Percentiles rank a stretch among this genome's conserved stretches.
phyloP scores from a whole-genome alignment of 2,797 vertebrate genomes.

The Podargus strigoides region DNA sequence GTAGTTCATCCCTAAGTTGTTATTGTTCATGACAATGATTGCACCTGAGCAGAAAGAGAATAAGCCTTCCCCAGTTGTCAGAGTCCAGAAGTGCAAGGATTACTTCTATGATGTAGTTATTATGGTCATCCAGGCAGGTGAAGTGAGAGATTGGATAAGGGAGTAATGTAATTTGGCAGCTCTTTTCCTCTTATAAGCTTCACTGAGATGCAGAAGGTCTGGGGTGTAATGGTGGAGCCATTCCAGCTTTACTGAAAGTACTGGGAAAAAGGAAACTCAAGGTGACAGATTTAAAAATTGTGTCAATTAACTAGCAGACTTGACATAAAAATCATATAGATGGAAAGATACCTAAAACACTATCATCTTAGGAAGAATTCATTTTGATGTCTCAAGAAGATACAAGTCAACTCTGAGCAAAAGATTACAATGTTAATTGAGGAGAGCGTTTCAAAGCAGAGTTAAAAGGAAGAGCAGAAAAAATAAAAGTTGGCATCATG shows the following conservation, averaged over 20 bases:
- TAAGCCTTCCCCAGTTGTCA: neutral
- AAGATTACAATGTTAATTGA: constrained; percentile 46
- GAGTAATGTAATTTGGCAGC: neutral
- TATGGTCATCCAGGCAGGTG: constrained; percentile 1
- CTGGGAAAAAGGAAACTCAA: neutral
- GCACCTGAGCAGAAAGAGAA: constrained; percentile 25
- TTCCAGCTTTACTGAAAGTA: constrained; percentile 10
- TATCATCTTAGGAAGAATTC: neutral
- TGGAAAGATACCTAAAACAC: constrained; percentile 19
- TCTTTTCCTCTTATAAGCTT: constrained; percentile 22
- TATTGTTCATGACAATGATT: constrained; percentile 31
- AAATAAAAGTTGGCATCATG: neutral
- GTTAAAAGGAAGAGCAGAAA: neutral
- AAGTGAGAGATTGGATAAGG: neutral
- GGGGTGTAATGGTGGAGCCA: neutral
- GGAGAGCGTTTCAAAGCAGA: constrained; percentile 27
- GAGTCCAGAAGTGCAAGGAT: neutral
- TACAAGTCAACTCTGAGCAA: neutral
- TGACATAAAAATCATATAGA: constrained; percentile 35
- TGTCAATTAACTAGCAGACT: constrained; percentile 34
- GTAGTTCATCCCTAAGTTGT: neutral
- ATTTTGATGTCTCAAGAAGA: constrained; percentile 29
- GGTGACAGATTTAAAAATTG: constrained; percentile 46
- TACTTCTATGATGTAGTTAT: constrained; percentile 27
- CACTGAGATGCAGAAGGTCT: neutral